These are phyloP conservation scores for Dioctria linearis DNA, from an alignment of 2,888 invertebrate species.

Conservation along the genomic window DNA sequence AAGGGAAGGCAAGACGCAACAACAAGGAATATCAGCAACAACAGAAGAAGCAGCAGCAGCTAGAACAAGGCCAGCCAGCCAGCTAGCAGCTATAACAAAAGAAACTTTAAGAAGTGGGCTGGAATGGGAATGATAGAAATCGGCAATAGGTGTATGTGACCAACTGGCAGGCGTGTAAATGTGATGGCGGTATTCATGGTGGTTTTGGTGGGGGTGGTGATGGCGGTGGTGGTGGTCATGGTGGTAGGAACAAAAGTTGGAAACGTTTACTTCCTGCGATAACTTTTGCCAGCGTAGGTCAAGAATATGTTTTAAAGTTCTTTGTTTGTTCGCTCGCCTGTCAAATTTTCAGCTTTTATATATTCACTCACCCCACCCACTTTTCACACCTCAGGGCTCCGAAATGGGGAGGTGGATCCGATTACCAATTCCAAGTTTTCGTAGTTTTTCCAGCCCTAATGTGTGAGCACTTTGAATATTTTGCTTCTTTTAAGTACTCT, in stretches of 20 bases:
- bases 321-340: conserved; percentile 34
- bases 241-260: conserved; percentile 22
- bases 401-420: background rate
- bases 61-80: conserved; percentile 20
- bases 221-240: too few relatives aligned
- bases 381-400: background rate
- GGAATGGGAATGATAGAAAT: conserved; percentile 1
- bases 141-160: conserved; percentile 29
- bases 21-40: conserved; percentile 40
- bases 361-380: background rate
- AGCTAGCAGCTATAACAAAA: conserved; percentile 34
- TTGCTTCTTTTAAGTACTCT: background rate
- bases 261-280: conserved; percentile 46
- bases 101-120: conserved; percentile 25
- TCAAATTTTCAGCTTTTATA: conserved; percentile 4
- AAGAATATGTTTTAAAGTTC: conserved; percentile 49
- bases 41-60: background rate
- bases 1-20: conserved; percentile 34
- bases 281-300: conserved; percentile 47
- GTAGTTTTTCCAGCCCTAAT: conserved; percentile 33
- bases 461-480: conserved; percentile 40
- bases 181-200: background rate
- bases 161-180: conserved; percentile 11
- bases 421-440: conserved; percentile 44
- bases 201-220: background rate